Base-by-base conservation (phyloP, 2,888 invertebrate species). In the Gnatocerus cornutus region DNA sequence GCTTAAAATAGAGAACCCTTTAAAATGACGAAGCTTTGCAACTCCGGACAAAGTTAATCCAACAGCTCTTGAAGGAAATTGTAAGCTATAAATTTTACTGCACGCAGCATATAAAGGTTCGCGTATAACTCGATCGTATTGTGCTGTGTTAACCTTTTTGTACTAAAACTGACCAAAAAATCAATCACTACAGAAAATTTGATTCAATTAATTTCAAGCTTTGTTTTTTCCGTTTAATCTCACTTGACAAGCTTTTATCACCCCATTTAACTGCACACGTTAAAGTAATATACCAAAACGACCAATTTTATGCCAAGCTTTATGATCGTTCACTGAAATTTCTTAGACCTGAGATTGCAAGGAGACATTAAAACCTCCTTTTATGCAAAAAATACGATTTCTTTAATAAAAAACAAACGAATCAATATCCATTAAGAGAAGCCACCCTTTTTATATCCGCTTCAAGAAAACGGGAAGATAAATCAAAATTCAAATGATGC, bases 401-500 rank as follows among this genome's bases (percentile, higher is more conserved):
- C 21, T 1, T 21, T 21, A 21, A 21, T 21, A 21, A 21, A 21
- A 21, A 21, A 21, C 33, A 33, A 33, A 5, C 29, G 29, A 9
- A 7, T n/a, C 33, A 48, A 27, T 48, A 27, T 27, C 10, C 21
- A 48, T 27, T 48, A 48, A 2, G 7, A 33, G 2, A 9, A 33
- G 33, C 33, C 7, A 33, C 21, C 33, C 16, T 7, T n/a, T 39
- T 4, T 37, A 39, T 39, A 37, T 9, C 7, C 16, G 9, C 12
- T 43, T 12, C 56, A 39, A 9, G 16, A 27, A 56, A 43, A 46
- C 13, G 14, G 27, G 14, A 59, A 59, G n/a, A 59, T 59, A 46
- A 59, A 45, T 59, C 59, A 59, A 59, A 59, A 61, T 39, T 39
- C 41, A 61, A 61, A 61, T 33, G 16, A 55, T 37, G 29, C 13